These are phyloP conservation scores for Eupithecia pulchellata DNA, from an alignment of 2,888 invertebrate species.

Conservation along the genomic window DNA sequence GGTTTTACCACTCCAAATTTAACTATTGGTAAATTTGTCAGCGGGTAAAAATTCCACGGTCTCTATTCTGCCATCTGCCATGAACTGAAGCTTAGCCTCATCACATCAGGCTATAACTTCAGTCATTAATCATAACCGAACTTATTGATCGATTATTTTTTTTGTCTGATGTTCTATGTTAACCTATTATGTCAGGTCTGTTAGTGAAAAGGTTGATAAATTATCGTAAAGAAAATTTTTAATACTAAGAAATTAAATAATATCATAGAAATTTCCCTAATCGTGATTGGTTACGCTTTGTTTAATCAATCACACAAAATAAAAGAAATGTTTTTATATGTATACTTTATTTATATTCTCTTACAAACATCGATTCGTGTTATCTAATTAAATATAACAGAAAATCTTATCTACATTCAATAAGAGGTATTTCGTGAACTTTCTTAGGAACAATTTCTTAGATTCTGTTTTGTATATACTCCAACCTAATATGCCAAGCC, in stretches of 20 bases:
- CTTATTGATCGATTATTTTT: background rate
- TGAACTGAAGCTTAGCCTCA: too few relatives aligned
- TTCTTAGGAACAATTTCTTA: background rate
- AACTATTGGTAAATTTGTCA: background rate
- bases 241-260: background rate
- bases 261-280: too few relatives aligned
- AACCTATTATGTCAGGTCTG: background rate
- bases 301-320: too few relatives aligned
- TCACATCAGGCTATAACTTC: background rate
- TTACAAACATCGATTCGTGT: background rate
- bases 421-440: background rate
- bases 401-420: background rate
- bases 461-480: background rate
- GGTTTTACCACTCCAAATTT: too few relatives aligned
- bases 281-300: too few relatives aligned
- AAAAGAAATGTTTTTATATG: too few relatives aligned
- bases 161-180: background rate
- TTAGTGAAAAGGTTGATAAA: background rate
- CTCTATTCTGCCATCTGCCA: too few relatives aligned
- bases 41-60: background rate
- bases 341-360: background rate
- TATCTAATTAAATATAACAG: background rate
- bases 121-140: conserved; percentile 1
- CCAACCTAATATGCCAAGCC: background rate
- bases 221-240: background rate